Percentiles rank a stretch among this genome's conserved stretches.
Evolutionary conservation across 2,888 invertebrate genomes (phyloP).

Genomic region (Drosophila pegasa): DNA sequence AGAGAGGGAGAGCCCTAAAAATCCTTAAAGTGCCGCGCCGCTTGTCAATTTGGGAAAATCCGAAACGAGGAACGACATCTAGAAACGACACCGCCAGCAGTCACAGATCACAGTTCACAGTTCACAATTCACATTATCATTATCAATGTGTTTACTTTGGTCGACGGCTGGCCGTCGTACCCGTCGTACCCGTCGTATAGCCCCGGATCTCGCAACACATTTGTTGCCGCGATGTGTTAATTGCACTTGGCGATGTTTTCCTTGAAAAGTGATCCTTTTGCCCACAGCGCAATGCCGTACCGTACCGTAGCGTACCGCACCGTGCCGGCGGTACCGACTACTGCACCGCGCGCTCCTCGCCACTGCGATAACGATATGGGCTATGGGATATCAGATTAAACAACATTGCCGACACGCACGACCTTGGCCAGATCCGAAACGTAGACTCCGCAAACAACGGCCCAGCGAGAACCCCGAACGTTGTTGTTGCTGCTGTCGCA

Average conservation of each 20-base stretch:
- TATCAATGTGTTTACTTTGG: conserved; percentile 70
- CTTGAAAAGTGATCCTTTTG: conserved; percentile 80
- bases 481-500: conserved; percentile 48
- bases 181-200: neutral
- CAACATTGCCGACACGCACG: conserved; percentile 65
- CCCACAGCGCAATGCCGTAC: too few relatives aligned
- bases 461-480: conserved; percentile 1
- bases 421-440: conserved; percentile 37
- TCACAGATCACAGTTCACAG: conserved; percentile 38
- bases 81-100: conserved; percentile 56
- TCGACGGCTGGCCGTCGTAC: conserved; percentile 1
- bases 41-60: conserved; percentile 58
- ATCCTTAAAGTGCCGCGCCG: conserved; percentile 67
- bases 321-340: conserved; percentile 26
- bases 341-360: conserved; percentile 41
- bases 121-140: conserved; percentile 67
- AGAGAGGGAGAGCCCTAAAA: conserved; percentile 4
- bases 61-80: conserved; percentile 33
- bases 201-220: conserved; percentile 51
- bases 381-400: conserved; percentile 65
- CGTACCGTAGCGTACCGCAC: neutral
- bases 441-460: conserved; percentile 26
- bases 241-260: conserved; percentile 79
- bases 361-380: conserved; percentile 58
- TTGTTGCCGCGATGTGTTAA: conserved; percentile 67